Evolutionary conservation across 2,113 vertebrate genomes (phyloP), one percentile per base, ranked within the genome.

Genomic region (Psammodynastes pulverulentus): DNA sequence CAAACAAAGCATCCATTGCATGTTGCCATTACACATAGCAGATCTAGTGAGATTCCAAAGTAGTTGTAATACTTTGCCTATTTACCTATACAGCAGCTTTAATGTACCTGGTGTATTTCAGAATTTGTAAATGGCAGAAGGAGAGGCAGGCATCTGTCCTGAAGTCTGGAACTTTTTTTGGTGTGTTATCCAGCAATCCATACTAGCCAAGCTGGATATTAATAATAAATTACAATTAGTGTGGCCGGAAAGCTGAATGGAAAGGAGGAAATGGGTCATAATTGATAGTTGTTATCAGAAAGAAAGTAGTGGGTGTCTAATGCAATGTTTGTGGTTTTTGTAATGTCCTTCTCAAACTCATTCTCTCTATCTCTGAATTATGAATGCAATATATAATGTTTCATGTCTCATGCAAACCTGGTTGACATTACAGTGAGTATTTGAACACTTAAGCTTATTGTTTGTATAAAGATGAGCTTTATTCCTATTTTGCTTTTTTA

Each of bases 341-440:
- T 93, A 88, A 85, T 34, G 6, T 92, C 4, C 86, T 93, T 29
- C 93, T 91, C 24, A 89, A 93, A 88, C 4, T 79, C 89, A 86
- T 87, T 93, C 24, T 87, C 92, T 19, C 21, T 94, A 88, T 7
- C 39, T 93, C 19, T 91, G 23, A 94, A 94, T 95, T 89, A 94
- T 91, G 86, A 62, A 62, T 88, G 26, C 21, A 92, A 15, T 91
- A 89, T 94, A 94, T 93, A 93, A 86, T 93, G 62, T 91, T 95
- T 95, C 56, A 43, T 92, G 72, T 92, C 29, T 94, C 34, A 34
- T 91, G 94, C 84, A 86, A 39, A 92, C 54, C 88, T 93, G 91
- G 46, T 43, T 90, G 93, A 92, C 93, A 93, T 92, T 93, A 94
- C 89, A 92, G 51, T 86, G 45, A 92, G 84, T 92, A 51, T 86